These are phyloP conservation scores for Nephrotoma appendiculata DNA, from an alignment of 2,888 invertebrate species.

Conservation along the genomic window DNA sequence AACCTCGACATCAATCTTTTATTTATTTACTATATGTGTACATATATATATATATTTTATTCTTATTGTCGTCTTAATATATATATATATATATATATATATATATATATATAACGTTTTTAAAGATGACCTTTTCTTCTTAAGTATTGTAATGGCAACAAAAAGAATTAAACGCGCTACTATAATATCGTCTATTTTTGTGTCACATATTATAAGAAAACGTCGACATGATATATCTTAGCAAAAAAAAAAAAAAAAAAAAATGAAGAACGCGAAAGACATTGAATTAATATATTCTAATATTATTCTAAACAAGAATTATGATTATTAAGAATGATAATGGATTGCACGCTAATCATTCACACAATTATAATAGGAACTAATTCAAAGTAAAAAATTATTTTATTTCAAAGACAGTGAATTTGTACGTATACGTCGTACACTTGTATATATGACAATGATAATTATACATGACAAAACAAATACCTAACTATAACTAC, in stretches of 20 bases:
- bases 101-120: not conserved
- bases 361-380: not conserved
- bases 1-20: conserved; percentile 3
- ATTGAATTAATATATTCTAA: not conserved
- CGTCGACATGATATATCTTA: not conserved
- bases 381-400: not conserved
- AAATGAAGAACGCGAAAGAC: not conserved
- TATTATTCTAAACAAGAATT: not conserved
- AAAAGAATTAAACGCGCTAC: not conserved
- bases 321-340: not conserved
- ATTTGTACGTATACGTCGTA: not conserved
- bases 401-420: not conserved
- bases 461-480: not conserved
- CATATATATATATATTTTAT: not conserved
- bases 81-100: not conserved
- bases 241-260: not conserved
- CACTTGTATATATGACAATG: not conserved
- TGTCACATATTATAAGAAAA: not conserved
- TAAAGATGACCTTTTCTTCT: not conserved
- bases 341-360: not conserved
- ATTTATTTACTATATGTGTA: not conserved
- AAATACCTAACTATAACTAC: not conserved
- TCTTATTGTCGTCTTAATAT: not conserved
- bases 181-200: not conserved
- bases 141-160: not conserved